Conservation (phyloP, 2,113 vertebrate species). For the Albula glossodonta region DNA sequence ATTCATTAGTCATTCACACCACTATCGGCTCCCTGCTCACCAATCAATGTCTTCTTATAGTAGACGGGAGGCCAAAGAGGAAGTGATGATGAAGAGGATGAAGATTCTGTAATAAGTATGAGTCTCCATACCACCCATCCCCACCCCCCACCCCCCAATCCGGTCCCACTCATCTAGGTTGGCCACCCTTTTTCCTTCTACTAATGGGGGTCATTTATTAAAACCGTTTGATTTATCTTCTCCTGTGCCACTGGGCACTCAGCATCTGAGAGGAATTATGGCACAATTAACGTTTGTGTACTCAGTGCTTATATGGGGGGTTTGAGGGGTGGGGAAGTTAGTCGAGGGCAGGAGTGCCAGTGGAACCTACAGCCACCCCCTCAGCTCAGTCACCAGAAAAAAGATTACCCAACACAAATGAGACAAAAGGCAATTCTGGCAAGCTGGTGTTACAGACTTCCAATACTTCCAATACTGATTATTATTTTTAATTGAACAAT, state of each 20-base stretch:
- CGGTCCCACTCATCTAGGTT: neutral
- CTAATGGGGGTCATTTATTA: conserved; percentile 64
- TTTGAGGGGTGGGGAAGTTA: conserved; percentile 21
- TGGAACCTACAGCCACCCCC: neutral
- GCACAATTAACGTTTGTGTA: conserved; percentile 55
- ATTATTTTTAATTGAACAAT: no score
- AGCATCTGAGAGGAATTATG: conserved; percentile 70
- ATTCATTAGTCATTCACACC: neutral
- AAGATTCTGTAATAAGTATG: neutral
- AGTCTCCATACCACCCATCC: neutral
- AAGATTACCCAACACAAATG: neutral
- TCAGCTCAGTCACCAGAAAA: neutral
- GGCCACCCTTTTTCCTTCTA: conserved; percentile 52
- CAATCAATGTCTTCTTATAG: neutral
- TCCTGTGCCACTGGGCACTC: conserved; percentile 60
- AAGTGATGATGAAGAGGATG: neutral
- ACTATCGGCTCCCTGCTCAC: neutral
- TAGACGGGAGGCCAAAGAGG: neutral
- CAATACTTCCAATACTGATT: neutral
- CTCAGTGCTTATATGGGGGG: conserved; percentile 14
- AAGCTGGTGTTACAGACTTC: neutral
- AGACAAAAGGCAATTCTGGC: neutral
- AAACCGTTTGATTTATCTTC: conserved; percentile 52
- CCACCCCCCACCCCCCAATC: neutral
- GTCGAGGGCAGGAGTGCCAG: neutral